These are phyloP conservation scores for Pseudorasbora parva DNA, from an alignment of 2,113 vertebrate species.

Conservation along the genomic window DNA sequence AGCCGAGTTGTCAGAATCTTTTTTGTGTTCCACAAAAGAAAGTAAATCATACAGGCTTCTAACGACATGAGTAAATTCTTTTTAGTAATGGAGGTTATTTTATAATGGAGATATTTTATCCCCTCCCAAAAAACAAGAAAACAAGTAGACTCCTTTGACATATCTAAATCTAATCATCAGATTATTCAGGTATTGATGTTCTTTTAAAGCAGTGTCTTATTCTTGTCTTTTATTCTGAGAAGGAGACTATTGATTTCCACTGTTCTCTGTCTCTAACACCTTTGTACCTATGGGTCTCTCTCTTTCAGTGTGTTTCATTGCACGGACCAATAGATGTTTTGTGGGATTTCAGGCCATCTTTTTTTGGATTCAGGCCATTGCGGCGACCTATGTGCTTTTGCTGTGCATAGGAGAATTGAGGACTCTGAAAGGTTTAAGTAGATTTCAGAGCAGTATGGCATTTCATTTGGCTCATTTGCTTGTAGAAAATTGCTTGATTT, in stretches of 20 bases:
- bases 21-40: not conserved
- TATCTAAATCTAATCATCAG: slow-evolving; percentile 17
- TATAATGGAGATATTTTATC: too few species aligned
- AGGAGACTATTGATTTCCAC: slow-evolving; percentile 30
- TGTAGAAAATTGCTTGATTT: not conserved
- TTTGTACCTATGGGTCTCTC: slow-evolving; percentile 9
- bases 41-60: not conserved
- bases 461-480: not conserved
- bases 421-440: not conserved
- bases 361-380: slow-evolving; percentile 19
- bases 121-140: too few species aligned
- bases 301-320: not conserved
- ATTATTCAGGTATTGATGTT: slow-evolving; percentile 17
- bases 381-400: slow-evolving; percentile 16
- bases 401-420: slow-evolving; percentile 1
- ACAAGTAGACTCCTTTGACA: not conserved
- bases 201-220: not conserved
- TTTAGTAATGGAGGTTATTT: too few species aligned
- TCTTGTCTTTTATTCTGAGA: not conserved
- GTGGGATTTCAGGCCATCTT: slow-evolving; percentile 25
- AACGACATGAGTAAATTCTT: not conserved
- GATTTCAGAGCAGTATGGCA: not conserved
- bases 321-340: not conserved
- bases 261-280: not conserved
- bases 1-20: too few species aligned